Evolutionary conservation across 2,113 vertebrate genomes (phyloP), one percentile per base, ranked within the genome.

Genomic region (Corythornis cristatus): DNA sequence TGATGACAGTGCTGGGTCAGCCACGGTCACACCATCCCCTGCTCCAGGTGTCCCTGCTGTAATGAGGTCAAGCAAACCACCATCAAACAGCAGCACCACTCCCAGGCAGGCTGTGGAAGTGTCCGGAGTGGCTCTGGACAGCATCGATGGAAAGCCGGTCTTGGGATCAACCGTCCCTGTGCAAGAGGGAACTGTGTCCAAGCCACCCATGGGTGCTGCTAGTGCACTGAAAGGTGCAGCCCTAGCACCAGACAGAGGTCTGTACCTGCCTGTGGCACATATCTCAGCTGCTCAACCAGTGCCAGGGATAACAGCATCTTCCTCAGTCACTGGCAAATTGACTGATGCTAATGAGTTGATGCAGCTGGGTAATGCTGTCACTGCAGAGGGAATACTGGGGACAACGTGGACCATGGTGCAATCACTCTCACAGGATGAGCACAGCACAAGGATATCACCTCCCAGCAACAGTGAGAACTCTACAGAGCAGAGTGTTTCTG

Each of bases 381-480:
- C 58, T 10, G 8, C 2, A 0, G 54, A 84, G 19, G 5, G 23
- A n/a, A 42, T 3, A 0, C 14, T 0, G 0, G 26, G 5, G 5
- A 25, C 70, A 79, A 22, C 11, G 0, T 0, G 8, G 86, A 43
- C 11, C 54, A 17, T 18, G 3, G 50, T 57, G 45, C n/a, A 31
- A 15, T 25, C 2, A 0, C 35, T 88, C 2, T 40, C 31, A 25
- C 57, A 42, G 46, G 54, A 61, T 0, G 4, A 68, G 33, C 58
- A 20, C 58, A 68, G 62, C 45, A 18, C 42, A 19, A 51, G 23
- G 4, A 51, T 3, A 0, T 45, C 53, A 13, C 6, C 9, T 11
- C 7, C 14, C 48, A 71, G 57, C 28, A 43, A 8, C 25, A 71
- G 51, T 53, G 57, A 88, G 74, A 81, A 18, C 45, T 82, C 87